Evolutionary conservation across 2,797 vertebrate species (phyloP).

Genomic region (Eidolon dupreanum): DNA sequence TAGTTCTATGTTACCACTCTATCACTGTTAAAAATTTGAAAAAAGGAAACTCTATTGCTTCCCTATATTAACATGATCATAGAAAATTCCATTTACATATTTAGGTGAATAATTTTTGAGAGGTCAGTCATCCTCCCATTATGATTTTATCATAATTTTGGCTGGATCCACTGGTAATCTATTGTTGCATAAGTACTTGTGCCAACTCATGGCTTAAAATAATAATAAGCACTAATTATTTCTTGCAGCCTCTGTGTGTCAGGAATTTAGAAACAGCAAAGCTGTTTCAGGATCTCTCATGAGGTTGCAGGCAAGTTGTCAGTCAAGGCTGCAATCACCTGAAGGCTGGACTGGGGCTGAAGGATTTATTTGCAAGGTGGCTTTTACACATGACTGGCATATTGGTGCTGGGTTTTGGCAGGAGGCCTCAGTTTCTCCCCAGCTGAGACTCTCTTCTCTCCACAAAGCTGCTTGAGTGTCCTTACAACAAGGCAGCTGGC

Average conservation of each 20-base stretch:
- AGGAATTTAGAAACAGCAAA: not conserved
- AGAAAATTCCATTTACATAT: not conserved
- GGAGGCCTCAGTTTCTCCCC: not conserved
- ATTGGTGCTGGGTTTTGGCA: not conserved
- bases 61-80: not conserved
- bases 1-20: not conserved
- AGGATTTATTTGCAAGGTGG: not conserved
- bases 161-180: not conserved
- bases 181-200: not conserved
- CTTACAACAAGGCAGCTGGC: not conserved
- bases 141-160: not conserved
- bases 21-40: not conserved
- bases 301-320: not conserved
- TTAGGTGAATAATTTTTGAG: not conserved
- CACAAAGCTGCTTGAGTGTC: not conserved
- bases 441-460: not conserved
- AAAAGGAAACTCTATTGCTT: not conserved
- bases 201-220: not conserved
- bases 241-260: not conserved
- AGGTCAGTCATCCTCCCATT: not conserved
- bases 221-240: not conserved
- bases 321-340: not conserved
- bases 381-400: not conserved
- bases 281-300: not conserved
- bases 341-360: not conserved